A percentile compares a stretch with the other conserved stretches of the same genome.
These are phyloP conservation scores for Gallinago undulata DNA, from an alignment of 2,113 vertebrate genomes.

Conservation along the genomic window DNA sequence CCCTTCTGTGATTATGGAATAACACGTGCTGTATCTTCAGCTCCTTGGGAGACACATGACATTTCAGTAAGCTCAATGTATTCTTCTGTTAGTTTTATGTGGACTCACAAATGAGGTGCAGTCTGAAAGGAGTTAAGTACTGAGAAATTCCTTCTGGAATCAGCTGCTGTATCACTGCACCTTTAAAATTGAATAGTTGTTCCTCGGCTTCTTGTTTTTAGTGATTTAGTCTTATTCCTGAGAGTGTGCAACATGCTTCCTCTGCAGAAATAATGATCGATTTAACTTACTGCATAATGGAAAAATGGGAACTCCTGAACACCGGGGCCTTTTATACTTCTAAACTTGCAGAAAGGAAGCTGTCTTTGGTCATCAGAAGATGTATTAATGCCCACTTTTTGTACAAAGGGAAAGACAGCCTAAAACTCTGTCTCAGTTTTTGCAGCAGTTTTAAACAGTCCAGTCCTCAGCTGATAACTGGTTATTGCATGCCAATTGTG, in stretches of 20 bases:
- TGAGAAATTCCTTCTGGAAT: not conserved
- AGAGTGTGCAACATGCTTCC: not conserved
- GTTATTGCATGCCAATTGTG: not conserved
- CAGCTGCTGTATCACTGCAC: not conserved
- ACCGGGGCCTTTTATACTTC: not conserved
- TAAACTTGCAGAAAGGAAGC: not conserved
- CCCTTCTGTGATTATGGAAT: not conserved
- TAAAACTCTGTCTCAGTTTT: not conserved
- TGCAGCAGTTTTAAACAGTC: not conserved
- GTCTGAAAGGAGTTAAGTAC: not conserved
- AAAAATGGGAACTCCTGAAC: not conserved
- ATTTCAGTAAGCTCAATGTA: not conserved
- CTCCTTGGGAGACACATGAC: not conserved
- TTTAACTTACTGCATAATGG: not conserved
- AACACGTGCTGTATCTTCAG: not conserved
- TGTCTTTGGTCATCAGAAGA: not conserved
- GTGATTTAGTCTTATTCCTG: not conserved
- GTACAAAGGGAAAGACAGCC: not conserved
- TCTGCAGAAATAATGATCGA: not conserved
- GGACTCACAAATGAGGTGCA: not conserved
- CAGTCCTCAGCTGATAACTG: not conserved
- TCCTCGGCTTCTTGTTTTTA: not conserved
- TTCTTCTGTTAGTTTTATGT: not conserved
- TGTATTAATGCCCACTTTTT: not conserved
- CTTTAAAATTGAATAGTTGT: not conserved